Evolutionary conservation across 37 sponge, comb jelly and placozoan species (phyloP), one percentile per base, ranked within the genome.

Genomic region (Cliona cf. orientalis): DNA sequence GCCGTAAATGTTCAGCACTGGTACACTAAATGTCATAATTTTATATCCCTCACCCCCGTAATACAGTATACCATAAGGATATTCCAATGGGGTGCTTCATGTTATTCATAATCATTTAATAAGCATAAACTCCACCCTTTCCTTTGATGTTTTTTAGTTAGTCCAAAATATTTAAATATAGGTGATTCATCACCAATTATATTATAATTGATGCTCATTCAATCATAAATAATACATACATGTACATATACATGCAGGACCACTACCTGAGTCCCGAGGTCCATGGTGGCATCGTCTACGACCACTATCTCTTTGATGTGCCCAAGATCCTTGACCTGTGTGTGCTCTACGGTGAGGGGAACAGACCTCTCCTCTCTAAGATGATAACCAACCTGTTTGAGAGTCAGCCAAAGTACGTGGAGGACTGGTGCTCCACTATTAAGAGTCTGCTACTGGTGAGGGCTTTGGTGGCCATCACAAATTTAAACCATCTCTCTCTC

Each of bases 281-380:
- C 6, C 89, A 79, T 85, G 86, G 72, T 32, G 79, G 72, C 42
- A 82, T 91, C 58, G 53, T 95, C 45, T 91, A 95, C 58, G 55
- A 88, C n/a, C 68, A 95, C 75, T 91, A 35, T 43, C 68, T 95
- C 2, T 90, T 95, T 79, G 90, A 91, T 42, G 65, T 95, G 1
- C 92, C 95, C 2, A 88, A 88, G 32, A 72, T 95, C 60, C 22
- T 95, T 46, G 95, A 95, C 57, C 83, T 95, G 64, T 95, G 95
- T 53, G 46, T 53, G 42, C 73, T 95, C 36, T 95, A 95, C 56
- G 86, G 92, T 2, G 36, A 23, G n/a, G 61, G 69, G 31, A 94
- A 94, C 82, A 58, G 63, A 32, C 67, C 84, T 0, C 75, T 91
- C 21, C 74, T 94, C 34, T 49, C 55, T 5, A 94, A 87, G 60